phyloP scores from a whole-genome alignment of 2,113 vertebrate species.

The Gracilinanus agilis region DNA sequence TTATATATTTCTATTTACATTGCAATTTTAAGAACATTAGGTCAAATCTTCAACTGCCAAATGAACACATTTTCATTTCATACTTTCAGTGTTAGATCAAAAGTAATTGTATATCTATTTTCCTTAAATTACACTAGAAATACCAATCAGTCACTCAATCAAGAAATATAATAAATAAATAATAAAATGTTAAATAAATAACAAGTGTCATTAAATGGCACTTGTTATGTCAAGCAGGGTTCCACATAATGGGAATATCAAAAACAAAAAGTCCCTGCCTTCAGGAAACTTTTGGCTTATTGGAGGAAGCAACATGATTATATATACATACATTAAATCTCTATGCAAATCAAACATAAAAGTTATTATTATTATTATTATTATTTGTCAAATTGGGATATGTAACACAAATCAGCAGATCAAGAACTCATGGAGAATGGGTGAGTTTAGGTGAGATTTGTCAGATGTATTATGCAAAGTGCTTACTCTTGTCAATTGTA shows the following conservation, averaged over 20 bases:
- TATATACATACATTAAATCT: background rate
- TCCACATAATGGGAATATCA: background rate
- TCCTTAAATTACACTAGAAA: background rate
- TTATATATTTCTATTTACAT: background rate
- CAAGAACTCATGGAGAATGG: background rate
- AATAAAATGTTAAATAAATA: too few species aligned
- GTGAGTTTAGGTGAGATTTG: background rate
- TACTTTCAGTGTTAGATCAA: slow-evolving; percentile 1
- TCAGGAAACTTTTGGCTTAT: background rate
- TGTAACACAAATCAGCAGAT: background rate
- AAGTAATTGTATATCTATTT: slow-evolving; percentile 10
- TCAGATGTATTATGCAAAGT: background rate
- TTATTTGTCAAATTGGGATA: background rate
- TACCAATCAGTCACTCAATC: background rate
- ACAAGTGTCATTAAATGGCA: too few species aligned
- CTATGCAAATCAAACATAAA: background rate
- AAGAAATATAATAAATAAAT: background rate
- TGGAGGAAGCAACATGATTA: background rate
- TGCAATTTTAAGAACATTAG: background rate
- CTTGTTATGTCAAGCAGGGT: background rate
- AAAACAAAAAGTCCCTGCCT: background rate
- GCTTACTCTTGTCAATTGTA: background rate
- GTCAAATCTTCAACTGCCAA: background rate
- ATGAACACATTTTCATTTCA: slow-evolving; percentile 1
- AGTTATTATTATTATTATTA: background rate